These are phyloP conservation scores for Barypeithes pellucidus DNA, from an alignment of 2,888 invertebrate species.

Conservation along the genomic window DNA sequence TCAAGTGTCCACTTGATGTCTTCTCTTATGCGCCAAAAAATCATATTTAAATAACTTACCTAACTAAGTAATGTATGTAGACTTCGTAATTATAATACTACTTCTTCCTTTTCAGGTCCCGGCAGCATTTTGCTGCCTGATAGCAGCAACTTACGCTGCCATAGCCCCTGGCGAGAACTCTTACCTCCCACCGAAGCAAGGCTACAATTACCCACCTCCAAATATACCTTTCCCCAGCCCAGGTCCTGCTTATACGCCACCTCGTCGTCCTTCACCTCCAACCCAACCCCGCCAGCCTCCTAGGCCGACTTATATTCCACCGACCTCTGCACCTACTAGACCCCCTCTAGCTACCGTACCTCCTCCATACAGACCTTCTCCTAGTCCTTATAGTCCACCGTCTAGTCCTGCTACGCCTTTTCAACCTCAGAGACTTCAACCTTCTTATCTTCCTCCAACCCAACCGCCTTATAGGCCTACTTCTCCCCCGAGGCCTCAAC, in stretches of 20 bases:
- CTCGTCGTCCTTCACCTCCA: slow-evolving; percentile 56
- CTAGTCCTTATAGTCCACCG: slow-evolving; percentile 54
- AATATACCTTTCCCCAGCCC: slow-evolving; percentile 73
- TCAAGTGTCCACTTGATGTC: too few relatives aligned
- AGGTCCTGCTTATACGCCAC: slow-evolving; percentile 51
- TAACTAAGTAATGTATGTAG: too few relatives aligned
- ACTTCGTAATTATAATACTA: neutral
- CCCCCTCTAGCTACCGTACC: slow-evolving; percentile 49
- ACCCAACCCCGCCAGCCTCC: slow-evolving; percentile 54
- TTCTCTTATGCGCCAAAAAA: too few relatives aligned
- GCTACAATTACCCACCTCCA: slow-evolving; percentile 84
- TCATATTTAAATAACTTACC: too few relatives aligned
- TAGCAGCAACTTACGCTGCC: slow-evolving; percentile 71
- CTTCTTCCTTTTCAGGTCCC: slow-evolving; percentile 70
- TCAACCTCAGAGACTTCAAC: slow-evolving; percentile 34
- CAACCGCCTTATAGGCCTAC: slow-evolving; percentile 54
- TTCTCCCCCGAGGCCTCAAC: slow-evolving; percentile 36
- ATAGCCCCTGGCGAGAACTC: slow-evolving; percentile 80
- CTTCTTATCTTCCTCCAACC: slow-evolving; percentile 40
- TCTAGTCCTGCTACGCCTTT: slow-evolving; percentile 29
- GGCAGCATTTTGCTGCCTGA: slow-evolving; percentile 71
- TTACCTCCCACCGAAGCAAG: slow-evolving; percentile 81
- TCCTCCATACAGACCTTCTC: slow-evolving; percentile 54
- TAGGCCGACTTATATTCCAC: slow-evolving; percentile 47
- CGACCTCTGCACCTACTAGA: slow-evolving; percentile 30